phyloP scores from a whole-genome alignment of 1,140 invertebrate species.

The Halesus radiatus region DNA sequence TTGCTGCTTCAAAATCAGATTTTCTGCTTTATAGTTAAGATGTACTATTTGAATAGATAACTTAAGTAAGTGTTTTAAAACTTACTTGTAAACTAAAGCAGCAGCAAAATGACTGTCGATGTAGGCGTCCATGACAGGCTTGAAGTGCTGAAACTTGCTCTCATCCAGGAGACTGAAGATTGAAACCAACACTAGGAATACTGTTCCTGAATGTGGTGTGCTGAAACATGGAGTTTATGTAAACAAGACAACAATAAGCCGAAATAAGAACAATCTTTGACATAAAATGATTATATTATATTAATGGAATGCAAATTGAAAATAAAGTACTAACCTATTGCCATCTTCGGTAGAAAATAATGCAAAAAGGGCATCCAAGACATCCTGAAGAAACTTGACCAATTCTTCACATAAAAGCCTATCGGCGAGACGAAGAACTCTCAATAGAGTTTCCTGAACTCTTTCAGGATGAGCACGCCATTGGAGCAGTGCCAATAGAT shows the following conservation, averaged over 20 bases:
- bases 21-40: not conserved
- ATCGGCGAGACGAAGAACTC: conserved; percentile 83
- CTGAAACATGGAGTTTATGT: conserved; percentile 59
- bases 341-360: conserved; percentile 96
- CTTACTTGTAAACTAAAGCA: conserved; percentile 93
- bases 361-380: conserved; percentile 93
- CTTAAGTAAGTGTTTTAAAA: conserved; percentile 33
- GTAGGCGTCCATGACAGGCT: conserved; percentile 95
- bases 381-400: conserved; percentile 97
- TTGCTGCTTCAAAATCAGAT: no score
- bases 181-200: conserved; percentile 83
- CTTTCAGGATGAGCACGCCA: conserved; percentile 91
- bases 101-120: conserved; percentile 96
- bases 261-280: not conserved
- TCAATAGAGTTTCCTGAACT: conserved; percentile 86
- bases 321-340: conserved; percentile 71
- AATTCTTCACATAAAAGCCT: conserved; percentile 89
- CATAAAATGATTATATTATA: not conserved
- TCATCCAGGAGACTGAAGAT: conserved; percentile 94
- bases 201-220: conserved; percentile 75
- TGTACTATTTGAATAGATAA: not conserved
- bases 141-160: conserved; percentile 95
- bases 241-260: conserved; percentile 62
- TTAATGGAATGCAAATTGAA: not conserved
- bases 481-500: conserved; percentile 89